Base-by-base conservation (phyloP, 2,797 vertebrate species). In the Phaenicophaeus curvirostris region DNA sequence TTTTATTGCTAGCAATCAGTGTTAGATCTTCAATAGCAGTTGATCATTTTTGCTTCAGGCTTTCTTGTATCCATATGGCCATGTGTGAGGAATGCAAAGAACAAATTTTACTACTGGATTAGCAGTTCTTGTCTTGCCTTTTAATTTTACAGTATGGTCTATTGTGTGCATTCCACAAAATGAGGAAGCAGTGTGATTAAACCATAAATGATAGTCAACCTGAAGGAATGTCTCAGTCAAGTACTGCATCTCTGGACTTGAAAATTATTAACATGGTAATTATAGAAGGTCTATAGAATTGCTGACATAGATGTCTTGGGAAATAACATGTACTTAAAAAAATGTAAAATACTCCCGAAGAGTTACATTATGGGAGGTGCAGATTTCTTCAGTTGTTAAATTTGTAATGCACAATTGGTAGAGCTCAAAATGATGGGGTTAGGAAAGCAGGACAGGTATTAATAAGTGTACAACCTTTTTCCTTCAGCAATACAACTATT, bases 1-100 rank as follows among this genome's bases (percentile, higher is more conserved):
- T 89, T 97, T 96, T 93, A 94, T 96, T 94, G 95, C 95, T 78
- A 55, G 93, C 92, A 96, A 96, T 96, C 95, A 95, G 85, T 80
- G 86, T 96, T 94, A 96, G 85, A 84, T 95, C 89, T 95, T 97
- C 94, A 91, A 82, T 85, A 83, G 90, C 79, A 74, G 92, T 35
- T 94, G 95, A 92, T 96, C 17, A 83, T 93, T 97, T 97, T 92
- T 94, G 84, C 83, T 93, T 96, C 85, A 81, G 89, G 78, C 87
- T 93, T 91, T 96, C 96, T 93, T 95, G 95, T 90, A 81, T 86
- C 92, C 95, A 90, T 96, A 96, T 90, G 95, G 93, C 25, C 7
- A 25, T 65, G 67, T 58, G 74, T 92, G 81, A 84, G 73, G 91
- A 89, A 92, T 48, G 93, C 82, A 89, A 87, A 94, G 46, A 84